A percentile compares a stretch with the other conserved stretches of the same genome.
Evolutionary conservation across 1,140 invertebrate species (phyloP).

Genomic region (Sycophila sp.): DNA sequence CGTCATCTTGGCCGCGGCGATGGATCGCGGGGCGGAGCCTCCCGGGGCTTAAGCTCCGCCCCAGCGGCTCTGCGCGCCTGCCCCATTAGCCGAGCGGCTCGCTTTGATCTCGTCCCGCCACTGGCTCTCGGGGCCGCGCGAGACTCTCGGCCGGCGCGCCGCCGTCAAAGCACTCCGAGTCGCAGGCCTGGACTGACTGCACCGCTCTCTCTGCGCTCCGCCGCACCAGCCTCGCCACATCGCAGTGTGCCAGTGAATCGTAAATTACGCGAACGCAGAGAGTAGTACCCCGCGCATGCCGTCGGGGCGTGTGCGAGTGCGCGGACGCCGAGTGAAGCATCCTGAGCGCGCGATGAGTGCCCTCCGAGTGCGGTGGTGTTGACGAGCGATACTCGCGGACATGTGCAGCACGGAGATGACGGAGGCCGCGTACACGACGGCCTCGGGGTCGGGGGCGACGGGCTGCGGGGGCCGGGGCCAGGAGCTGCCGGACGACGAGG

Average conservation of each 20-base stretch:
- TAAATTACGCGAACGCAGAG: neutral
- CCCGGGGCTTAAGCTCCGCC: neutral
- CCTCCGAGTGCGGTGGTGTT: conserved; percentile 21
- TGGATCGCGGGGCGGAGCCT: conserved; percentile 27
- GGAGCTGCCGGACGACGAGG: conserved; percentile 64
- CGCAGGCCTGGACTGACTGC: conserved; percentile 57
- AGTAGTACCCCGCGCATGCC: neutral
- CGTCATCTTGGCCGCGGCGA: conserved; percentile 58
- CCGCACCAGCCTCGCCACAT: neutral
- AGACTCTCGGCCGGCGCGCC: conserved; percentile 18
- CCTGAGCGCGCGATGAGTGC: neutral
- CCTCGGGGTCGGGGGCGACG: conserved; percentile 62
- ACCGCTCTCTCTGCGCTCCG: conserved; percentile 35
- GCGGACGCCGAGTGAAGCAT: neutral
- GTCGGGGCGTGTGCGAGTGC: neutral
- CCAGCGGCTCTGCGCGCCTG: neutral
- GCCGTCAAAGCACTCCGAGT: conserved; percentile 61
- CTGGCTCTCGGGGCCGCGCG: neutral
- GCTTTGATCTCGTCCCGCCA: conserved; percentile 44
- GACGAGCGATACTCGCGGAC: neutral
- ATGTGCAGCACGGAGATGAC: conserved; percentile 67
- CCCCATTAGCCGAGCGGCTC: conserved; percentile 27
- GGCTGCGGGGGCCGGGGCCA: conserved; percentile 48
- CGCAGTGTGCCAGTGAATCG: no score
- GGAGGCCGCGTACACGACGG: conserved; percentile 59